These are phyloP conservation scores for Thaumetopoea pityocampa DNA, from an alignment of 1,140 invertebrate species.

Conservation along the genomic window DNA sequence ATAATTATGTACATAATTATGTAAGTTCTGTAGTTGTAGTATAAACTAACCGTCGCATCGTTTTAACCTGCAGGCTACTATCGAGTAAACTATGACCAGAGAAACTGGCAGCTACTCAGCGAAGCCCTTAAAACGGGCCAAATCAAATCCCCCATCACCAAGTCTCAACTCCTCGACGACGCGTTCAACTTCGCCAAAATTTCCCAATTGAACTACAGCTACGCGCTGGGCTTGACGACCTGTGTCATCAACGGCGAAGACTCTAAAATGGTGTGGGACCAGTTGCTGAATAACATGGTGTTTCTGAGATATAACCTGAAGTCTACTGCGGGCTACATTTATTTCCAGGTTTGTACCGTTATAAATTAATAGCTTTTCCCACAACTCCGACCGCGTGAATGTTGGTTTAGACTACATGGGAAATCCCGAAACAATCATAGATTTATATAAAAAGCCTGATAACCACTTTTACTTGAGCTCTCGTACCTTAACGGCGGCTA, in stretches of 20 bases:
- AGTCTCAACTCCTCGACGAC: conserved; percentile 90
- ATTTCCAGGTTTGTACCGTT: conserved; percentile 58
- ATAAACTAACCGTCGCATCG: too few species aligned
- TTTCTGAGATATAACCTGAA: conserved; percentile 63
- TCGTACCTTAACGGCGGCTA: too few species aligned
- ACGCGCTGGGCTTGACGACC: conserved; percentile 78
- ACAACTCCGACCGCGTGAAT: too few species aligned
- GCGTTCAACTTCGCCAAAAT: conserved; percentile 84
- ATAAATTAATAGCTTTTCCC: too few species aligned
- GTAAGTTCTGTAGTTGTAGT: too few species aligned
- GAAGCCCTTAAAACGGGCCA: conserved; percentile 66
- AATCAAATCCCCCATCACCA: conserved; percentile 75
- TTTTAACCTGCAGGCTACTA: conserved; percentile 83
- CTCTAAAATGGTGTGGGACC: conserved; percentile 78
- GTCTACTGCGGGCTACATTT: conserved; percentile 44
- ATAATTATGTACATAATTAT: background rate
- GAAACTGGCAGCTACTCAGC: conserved; percentile 81
- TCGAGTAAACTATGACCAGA: conserved; percentile 84
- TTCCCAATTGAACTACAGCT: conserved; percentile 74
- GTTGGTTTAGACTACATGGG: too few species aligned
- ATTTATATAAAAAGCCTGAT: too few species aligned
- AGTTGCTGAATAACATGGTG: conserved; percentile 70
- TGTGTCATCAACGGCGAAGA: conserved; percentile 78
- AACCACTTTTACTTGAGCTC: too few species aligned
- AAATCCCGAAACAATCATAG: too few species aligned